Percentiles rank a stretch among this genome's conserved stretches.
phyloP scores from a whole-genome alignment of 2,888 invertebrate species.

The Pantelozetes paolii region DNA sequence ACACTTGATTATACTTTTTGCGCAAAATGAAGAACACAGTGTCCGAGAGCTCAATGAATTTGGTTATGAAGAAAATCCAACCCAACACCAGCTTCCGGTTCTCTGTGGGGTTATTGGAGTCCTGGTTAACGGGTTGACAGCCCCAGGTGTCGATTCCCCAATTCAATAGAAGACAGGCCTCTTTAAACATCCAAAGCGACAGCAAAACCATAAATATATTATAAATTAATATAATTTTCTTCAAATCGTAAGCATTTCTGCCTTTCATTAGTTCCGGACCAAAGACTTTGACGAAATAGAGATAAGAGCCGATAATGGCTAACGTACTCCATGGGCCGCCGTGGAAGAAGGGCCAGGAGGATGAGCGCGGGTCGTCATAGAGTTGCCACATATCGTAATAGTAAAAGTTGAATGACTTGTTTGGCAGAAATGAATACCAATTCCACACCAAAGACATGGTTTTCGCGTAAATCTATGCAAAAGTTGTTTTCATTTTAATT shows the following conservation, averaged over 20 bases:
- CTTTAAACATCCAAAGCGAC: constrained; percentile 36
- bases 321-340: constrained; percentile 29
- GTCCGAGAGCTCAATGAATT: constrained; percentile 23
- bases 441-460: constrained; percentile 22
- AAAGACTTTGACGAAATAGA: constrained; percentile 39
- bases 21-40: constrained; percentile 45
- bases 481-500: constrained; percentile 3
- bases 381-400: constrained; percentile 31
- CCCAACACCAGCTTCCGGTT: constrained; percentile 2
- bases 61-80: constrained; percentile 16
- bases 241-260: constrained; percentile 35
- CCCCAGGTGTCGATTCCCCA: constrained; percentile 40
- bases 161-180: constrained; percentile 28
- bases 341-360: constrained; percentile 26
- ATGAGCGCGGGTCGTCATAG: constrained; percentile 27
- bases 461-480: not conserved
- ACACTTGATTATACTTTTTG: constrained; percentile 46
- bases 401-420: constrained; percentile 38
- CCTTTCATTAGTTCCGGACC: constrained; percentile 40
- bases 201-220: constrained; percentile 41
- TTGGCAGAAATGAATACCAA: constrained; percentile 5
- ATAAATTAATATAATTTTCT: constrained; percentile 36
- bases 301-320: constrained; percentile 36
- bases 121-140: constrained; percentile 30
- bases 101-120: not conserved